Base-by-base conservation (phyloP, 2,113 vertebrate species). In the Hippocampus comes region DNA sequence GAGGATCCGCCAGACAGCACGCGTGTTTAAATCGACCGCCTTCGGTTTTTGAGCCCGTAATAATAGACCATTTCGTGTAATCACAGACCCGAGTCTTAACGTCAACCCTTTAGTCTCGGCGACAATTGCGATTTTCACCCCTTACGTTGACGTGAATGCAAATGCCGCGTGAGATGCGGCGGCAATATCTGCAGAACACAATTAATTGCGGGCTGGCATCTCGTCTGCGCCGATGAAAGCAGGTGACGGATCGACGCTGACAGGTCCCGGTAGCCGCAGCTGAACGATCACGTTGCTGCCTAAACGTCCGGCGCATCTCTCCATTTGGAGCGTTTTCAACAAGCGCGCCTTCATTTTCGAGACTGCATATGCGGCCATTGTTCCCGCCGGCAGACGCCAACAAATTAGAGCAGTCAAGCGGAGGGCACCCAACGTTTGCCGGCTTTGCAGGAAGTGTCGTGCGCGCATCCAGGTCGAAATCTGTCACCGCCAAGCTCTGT, bases 341-440 rank as follows among this genome's bases (percentile, higher is more conserved):
- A 76, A 78, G 81, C 78, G 78, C 71, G 70, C 73, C 83, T 85
- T 85, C 79, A 84, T 87, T 86, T 90, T 72, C 77, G 59, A 82
- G 84, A 10, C 84, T 77, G 84, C 84, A 74, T 72, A 77, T 82
- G 79, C 74, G 78, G 77, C 78, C 81, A 70, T 81, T 72, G 75
- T 70, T 73, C 84, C 81, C 79, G 27, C 27, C 27, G 27, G 27
- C 27, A 27, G 27, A 27, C 89, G 73, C 82, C 78, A 83, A 78
- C 63, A 74, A 88, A 90, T 90, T 89, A 91, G 88, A 89, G 87
- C 91, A 90, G 84, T 88, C 85, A 73, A 87, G 86, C 74, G 70
- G 77, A 83, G 88, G 87, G 73, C 87, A 80, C 73, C 20, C 76
- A 72, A 75, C 51, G 73, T 30, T 76, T 80, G 85, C 80, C 84